A percentile compares a stretch with the other conserved stretches of the same genome.
phyloP scores from a whole-genome alignment of 2,797 vertebrate species.

The Myiotriccus ornatus region DNA sequence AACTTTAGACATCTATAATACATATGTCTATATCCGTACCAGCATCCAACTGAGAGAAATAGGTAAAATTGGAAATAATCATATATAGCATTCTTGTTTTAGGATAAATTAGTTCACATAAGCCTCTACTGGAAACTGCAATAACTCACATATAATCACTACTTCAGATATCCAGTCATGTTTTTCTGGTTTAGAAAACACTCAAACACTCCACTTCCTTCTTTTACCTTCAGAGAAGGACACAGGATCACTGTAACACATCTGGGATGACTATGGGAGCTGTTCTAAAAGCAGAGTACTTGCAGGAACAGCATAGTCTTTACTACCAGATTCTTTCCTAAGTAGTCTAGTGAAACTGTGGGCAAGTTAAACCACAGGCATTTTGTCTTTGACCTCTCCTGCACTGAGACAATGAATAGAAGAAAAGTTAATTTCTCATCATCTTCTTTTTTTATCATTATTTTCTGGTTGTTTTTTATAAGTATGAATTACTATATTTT shows the following conservation, averaged over 20 bases:
- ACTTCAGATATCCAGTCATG: not conserved
- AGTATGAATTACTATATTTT: not conserved
- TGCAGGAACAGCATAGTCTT: accelerated
- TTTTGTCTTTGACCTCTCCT: not conserved
- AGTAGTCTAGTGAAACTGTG: not conserved
- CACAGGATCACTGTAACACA: not conserved
- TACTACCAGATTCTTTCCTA: not conserved
- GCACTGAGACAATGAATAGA: not conserved
- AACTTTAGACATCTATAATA: not conserved
- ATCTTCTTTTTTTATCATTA: not conserved
- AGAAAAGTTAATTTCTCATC: not conserved
- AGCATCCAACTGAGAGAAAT: not conserved
- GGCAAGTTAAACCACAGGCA: not conserved
- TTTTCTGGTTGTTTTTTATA: not conserved
- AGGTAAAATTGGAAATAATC: not conserved
- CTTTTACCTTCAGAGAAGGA: not conserved
- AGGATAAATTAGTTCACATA: not conserved
- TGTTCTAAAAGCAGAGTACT: not conserved
- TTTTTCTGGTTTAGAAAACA: not conserved
- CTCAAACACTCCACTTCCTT: not conserved
- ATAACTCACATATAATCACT: not conserved
- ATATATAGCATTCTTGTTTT: not conserved
- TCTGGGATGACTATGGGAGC: not conserved
- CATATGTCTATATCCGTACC: not conserved
- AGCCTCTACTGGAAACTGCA: not conserved